phyloP scores from a whole-genome alignment of 2,113 vertebrate species.

The Perca schrenkii region DNA sequence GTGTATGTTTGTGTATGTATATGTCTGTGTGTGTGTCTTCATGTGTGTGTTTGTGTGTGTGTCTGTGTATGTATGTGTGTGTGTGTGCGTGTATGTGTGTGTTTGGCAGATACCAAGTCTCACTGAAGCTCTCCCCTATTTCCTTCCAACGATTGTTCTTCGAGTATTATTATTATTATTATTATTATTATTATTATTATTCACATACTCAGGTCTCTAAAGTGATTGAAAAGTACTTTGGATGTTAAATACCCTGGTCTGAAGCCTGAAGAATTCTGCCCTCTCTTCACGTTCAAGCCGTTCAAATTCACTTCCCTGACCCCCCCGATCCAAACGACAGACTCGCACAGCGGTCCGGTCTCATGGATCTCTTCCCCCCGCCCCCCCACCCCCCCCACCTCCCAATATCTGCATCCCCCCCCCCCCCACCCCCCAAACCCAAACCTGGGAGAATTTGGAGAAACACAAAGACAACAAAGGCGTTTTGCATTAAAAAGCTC shows the following conservation, averaged over 20 bases:
- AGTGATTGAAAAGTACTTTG: constrained; percentile 41
- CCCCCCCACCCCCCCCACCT: no score
- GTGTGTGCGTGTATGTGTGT: no score
- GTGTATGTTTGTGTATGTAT: no score
- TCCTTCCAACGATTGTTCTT: constrained; percentile 33
- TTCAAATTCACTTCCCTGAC: constrained; percentile 14
- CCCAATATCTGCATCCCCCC: neutral
- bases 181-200: no score
- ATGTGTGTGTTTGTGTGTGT: no score
- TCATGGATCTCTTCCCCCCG: neutral
- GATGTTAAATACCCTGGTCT: constrained; percentile 60
- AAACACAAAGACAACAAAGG: constrained; percentile 64
- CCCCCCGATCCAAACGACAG: neutral
- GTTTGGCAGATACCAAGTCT: constrained; percentile 78
- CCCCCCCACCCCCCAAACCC: no score
- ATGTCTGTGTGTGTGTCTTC: no score
- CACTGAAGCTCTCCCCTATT: constrained; percentile 83
- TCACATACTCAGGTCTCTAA: constrained; percentile 49
- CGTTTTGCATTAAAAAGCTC: constrained; percentile 46
- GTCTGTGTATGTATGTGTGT: no score
- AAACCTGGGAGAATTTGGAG: constrained; percentile 59
- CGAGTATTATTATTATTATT: no score
- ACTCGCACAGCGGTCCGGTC: constrained; percentile 35
- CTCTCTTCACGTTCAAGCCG: constrained; percentile 29
- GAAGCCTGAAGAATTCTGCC: constrained; percentile 62